A percentile compares a stretch with the other conserved stretches of the same genome.
phyloP scores from a whole-genome alignment of 1,140 invertebrate species.

The Chironomus striatipennis region DNA sequence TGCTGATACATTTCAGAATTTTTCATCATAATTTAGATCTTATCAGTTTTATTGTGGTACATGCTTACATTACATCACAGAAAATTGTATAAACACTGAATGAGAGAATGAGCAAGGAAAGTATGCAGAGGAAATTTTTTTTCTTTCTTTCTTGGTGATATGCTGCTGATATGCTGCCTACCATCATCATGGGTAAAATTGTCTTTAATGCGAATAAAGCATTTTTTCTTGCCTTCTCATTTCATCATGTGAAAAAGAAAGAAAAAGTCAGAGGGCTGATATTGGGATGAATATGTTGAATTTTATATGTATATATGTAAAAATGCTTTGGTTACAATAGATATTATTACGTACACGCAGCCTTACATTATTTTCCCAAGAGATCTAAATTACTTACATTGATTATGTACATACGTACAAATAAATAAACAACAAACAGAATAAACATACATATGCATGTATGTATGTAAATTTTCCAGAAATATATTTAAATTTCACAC shows the following conservation, averaged over 20 bases:
- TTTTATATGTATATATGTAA: not conserved
- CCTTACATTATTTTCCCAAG: conserved; percentile 12
- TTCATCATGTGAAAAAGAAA: not conserved
- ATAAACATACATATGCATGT: not conserved
- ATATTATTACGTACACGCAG: conserved; percentile 14
- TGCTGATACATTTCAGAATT: conserved; percentile 13
- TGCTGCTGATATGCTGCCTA: not conserved
- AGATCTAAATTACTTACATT: conserved; percentile 14
- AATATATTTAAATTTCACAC: not conserved
- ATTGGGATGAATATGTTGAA: not conserved
- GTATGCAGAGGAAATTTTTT: too few species aligned
- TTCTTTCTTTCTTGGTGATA: not conserved
- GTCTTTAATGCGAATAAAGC: conserved; percentile 12
- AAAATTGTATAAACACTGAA: conserved; percentile 18
- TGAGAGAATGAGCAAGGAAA: not conserved
- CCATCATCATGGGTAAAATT: conserved; percentile 12
- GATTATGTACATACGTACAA: conserved; percentile 2
- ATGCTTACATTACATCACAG: conserved; percentile 22
- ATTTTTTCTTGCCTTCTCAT: not conserved
- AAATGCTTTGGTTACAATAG: not conserved
- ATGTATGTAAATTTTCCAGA: not conserved
- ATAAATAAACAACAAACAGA: not conserved
- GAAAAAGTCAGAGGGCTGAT: conserved; percentile 1
- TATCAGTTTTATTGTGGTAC: conserved; percentile 24
- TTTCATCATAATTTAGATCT: conserved; percentile 21